Evolutionary conservation across 2,113 vertebrate species (phyloP).

Genomic region (Pelmatolapia mariae): DNA sequence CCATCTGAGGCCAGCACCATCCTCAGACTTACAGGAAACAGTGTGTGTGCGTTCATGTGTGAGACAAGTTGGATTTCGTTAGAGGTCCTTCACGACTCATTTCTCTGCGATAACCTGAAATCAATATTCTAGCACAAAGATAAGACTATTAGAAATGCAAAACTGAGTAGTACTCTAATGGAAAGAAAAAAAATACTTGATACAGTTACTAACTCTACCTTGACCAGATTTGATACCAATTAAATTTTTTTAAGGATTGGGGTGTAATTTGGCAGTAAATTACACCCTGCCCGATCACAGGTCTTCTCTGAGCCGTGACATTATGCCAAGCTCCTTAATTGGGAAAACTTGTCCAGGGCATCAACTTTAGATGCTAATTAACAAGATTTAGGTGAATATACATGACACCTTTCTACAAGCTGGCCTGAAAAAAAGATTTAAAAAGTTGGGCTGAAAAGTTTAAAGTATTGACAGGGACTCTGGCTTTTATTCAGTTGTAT

Average conservation of each 20-base stretch:
- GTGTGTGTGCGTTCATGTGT: not conserved
- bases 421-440: not conserved
- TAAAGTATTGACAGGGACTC: not conserved
- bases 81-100: not conserved
- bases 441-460: not conserved
- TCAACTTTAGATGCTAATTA: not conserved
- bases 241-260: not conserved
- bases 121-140: not conserved
- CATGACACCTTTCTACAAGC: not conserved
- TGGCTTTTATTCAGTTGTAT: not conserved
- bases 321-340: not conserved
- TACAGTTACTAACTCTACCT: not conserved
- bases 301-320: not conserved
- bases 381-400: not conserved
- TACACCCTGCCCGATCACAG: not conserved
- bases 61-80: not conserved
- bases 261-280: not conserved
- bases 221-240: not conserved
- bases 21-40: conserved; percentile 13
- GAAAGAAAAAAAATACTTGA: not conserved
- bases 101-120: conserved; percentile 1
- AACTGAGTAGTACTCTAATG: not conserved
- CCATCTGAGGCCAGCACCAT: not conserved
- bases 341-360: not conserved
- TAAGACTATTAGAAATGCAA: not conserved